Percentiles rank a stretch among this genome's conserved stretches.
phyloP scores from a whole-genome alignment of 2,797 vertebrate species.

The Hippoglossus hippoglossus region DNA sequence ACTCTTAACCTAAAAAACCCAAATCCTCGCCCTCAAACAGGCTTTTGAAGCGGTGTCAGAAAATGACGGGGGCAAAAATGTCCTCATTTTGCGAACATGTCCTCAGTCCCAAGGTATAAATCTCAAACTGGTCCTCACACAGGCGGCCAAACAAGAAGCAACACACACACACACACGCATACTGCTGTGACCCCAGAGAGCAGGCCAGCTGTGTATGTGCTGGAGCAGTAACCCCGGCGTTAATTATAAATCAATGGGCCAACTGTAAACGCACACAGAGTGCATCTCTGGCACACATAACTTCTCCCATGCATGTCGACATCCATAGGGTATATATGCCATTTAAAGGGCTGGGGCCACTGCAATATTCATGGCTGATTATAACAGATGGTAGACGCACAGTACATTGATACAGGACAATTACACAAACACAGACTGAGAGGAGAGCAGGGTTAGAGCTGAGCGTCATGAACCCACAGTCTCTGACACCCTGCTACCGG shows the following conservation, averaged over 20 bases:
- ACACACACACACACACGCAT: slow-evolving; percentile 34
- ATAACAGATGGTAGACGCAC: slow-evolving; percentile 75
- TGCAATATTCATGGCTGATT: slow-evolving; percentile 80
- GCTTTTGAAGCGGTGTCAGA: not conserved
- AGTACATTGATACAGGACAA: slow-evolving; percentile 70
- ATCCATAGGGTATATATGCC: slow-evolving; percentile 70
- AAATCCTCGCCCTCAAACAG: not conserved
- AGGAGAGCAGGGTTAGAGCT: slow-evolving; percentile 9
- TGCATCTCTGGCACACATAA: slow-evolving; percentile 72
- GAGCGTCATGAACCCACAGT: slow-evolving; percentile 33
- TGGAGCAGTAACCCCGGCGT: slow-evolving; percentile 75
- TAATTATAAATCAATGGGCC: slow-evolving; percentile 86
- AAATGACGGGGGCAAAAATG: not conserved
- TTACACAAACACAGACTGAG: slow-evolving; percentile 49
- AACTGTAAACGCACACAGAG: slow-evolving; percentile 77
- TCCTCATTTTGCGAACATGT: not conserved
- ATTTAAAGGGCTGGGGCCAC: slow-evolving; percentile 70
- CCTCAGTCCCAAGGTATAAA: not conserved
- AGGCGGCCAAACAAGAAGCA: not conserved
- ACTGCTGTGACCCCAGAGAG: slow-evolving; percentile 76
- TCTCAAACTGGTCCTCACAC: not conserved
- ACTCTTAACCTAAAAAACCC: not conserved
- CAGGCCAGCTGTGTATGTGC: slow-evolving; percentile 82
- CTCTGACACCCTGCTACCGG: slow-evolving; percentile 3
- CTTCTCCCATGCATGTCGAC: slow-evolving; percentile 76